Percentiles rank a stretch among this genome's conserved stretches.
These are phyloP conservation scores for Scatophagus argus DNA, from an alignment of 2,113 vertebrate species.

Conservation along the genomic window DNA sequence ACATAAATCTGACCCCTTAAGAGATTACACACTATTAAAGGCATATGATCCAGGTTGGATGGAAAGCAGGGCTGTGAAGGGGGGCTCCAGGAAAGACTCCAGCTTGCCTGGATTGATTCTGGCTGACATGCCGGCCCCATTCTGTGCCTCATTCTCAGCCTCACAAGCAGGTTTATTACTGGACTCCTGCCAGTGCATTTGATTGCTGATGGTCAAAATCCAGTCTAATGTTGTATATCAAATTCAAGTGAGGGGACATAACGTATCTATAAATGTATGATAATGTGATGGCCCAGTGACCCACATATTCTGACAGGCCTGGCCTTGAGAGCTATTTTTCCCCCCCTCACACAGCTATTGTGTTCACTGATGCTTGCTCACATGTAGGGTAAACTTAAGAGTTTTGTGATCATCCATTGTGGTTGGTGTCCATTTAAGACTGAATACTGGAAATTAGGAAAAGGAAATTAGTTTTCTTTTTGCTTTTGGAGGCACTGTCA, in stretches of 20 bases:
- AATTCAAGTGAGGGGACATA: conserved; percentile 16
- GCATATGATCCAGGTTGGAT: conserved; percentile 66
- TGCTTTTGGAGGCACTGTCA: neutral
- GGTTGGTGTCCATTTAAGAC: no score
- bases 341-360: no score
- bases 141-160: conserved; percentile 31
- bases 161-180: conserved; percentile 36
- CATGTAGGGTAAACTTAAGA: neutral
- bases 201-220: conserved; percentile 42
- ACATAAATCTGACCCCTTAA: conserved; percentile 66
- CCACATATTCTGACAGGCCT: conserved; percentile 19
- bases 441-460: no score
- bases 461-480: neutral
- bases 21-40: conserved; percentile 75
- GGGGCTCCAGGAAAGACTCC: conserved; percentile 50
- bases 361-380: neutral
- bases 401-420: no score
- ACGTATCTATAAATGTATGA: conserved; percentile 30
- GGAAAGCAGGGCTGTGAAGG: conserved; percentile 55
- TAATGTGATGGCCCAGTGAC: conserved; percentile 20
- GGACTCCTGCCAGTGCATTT: conserved; percentile 4
- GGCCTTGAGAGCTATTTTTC: neutral
- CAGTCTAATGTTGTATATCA: conserved; percentile 22
- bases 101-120: conserved; percentile 57
- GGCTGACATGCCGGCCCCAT: conserved; percentile 60